phyloP scores from a whole-genome alignment of 1,140 invertebrate genomes.

The Plutomurus gul region DNA sequence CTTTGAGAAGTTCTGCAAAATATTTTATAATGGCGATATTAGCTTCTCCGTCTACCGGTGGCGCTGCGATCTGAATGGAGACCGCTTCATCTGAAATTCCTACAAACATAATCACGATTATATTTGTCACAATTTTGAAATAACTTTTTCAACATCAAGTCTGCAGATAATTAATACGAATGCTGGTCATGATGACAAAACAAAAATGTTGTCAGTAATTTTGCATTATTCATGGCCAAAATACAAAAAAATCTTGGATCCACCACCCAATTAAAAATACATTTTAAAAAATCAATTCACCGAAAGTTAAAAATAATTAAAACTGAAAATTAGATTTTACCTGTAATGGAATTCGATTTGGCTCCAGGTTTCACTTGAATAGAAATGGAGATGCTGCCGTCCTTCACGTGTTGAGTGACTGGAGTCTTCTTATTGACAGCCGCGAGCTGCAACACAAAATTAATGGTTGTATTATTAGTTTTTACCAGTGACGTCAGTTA shows the following conservation, averaged over 20 bases:
- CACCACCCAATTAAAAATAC: no score
- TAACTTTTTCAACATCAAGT: no score
- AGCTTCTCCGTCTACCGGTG: conserved; percentile 77
- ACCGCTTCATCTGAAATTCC: conserved; percentile 60
- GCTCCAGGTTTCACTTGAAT: conserved; percentile 77
- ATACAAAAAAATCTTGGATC: conserved; percentile 31
- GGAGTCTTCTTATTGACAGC: neutral
- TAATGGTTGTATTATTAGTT: neutral
- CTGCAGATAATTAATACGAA: conserved; percentile 47
- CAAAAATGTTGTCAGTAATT: no score
- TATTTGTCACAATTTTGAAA: no score
- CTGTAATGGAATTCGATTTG: conserved; percentile 72
- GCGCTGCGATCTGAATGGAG: conserved; percentile 73
- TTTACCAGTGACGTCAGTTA: neutral
- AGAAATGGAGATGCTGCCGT: conserved; percentile 67
- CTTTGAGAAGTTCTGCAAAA: conserved; percentile 67
- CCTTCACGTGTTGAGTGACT: conserved; percentile 20
- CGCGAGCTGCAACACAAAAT: neutral
- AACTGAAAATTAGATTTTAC: conserved; percentile 57
- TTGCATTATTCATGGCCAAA: conserved; percentile 59
- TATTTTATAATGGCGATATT: conserved; percentile 76
- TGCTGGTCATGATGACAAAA: conserved; percentile 35
- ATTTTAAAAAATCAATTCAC: no score
- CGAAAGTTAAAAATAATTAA: conserved; percentile 32
- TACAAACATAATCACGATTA: no score